Evolutionary conservation across 23 tunicate species (phyloP).

Genomic region (Styela plicata): DNA sequence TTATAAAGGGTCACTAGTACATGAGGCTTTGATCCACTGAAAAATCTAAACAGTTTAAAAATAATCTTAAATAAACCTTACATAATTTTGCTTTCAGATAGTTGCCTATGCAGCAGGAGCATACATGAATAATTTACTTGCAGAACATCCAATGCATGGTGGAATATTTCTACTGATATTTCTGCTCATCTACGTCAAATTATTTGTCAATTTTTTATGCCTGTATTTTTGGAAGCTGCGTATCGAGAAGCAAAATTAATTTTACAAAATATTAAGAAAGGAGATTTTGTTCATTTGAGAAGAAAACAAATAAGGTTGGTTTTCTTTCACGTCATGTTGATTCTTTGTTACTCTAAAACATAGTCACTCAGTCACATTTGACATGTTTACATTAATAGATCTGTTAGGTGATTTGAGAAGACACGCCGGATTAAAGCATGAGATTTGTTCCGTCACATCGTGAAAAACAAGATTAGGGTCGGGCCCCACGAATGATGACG

Average conservation of each 20-base stretch:
- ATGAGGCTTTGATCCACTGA: too few relatives aligned
- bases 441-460: too few relatives aligned
- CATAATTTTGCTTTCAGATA: constrained; percentile 29
- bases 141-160: constrained; percentile 42
- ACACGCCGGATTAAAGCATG: too few relatives aligned
- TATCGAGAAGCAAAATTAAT: constrained; percentile 57
- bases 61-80: neutral
- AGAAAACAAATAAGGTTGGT: constrained; percentile 59
- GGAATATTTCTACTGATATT: constrained; percentile 41
- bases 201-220: constrained; percentile 66
- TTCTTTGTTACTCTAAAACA: too few relatives aligned
- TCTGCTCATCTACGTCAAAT: constrained; percentile 34
- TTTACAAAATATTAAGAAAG: constrained; percentile 35
- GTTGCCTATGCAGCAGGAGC: constrained; percentile 74
- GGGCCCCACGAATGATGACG: too few relatives aligned
- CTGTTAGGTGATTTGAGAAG: too few relatives aligned
- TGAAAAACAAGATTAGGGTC: too few relatives aligned
- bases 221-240: constrained; percentile 50
- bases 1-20: too few relatives aligned
- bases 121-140: constrained; percentile 50
- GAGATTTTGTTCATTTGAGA: constrained; percentile 36
- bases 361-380: too few relatives aligned
- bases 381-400: too few relatives aligned
- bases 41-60: neutral
- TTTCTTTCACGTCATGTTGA: too few relatives aligned